These are phyloP conservation scores for Megaceryle alcyon DNA, from an alignment of 2,797 vertebrate species.

Conservation along the genomic window DNA sequence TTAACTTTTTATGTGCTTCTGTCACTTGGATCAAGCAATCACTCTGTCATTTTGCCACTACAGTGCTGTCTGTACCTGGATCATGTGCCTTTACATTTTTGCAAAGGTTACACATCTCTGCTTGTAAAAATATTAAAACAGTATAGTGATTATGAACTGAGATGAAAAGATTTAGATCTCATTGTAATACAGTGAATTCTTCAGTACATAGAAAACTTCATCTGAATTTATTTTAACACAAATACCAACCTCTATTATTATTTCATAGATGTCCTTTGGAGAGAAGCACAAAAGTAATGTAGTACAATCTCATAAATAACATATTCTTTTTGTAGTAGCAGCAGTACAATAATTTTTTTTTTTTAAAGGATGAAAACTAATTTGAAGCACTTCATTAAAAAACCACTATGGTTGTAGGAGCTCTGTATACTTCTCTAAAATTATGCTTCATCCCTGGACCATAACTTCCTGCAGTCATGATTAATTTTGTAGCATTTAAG, in stretches of 20 bases:
- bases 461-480: background rate
- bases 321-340: background rate
- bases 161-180: background rate
- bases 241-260: background rate
- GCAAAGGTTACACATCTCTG: background rate
- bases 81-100: background rate
- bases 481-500: background rate
- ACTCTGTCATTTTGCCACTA: background rate
- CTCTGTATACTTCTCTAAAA: background rate
- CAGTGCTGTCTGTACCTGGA: background rate
- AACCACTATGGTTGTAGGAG: background rate
- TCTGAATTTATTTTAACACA: background rate
- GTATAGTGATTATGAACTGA: background rate
- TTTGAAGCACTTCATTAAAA: background rate
- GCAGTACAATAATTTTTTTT: background rate
- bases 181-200: background rate
- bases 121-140: background rate
- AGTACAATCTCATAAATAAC: background rate
- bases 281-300: background rate
- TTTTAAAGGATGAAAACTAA: background rate
- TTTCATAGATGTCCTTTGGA: background rate
- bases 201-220: background rate
- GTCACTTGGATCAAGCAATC: background rate
- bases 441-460: background rate
- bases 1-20: background rate